These are phyloP conservation scores for Beroe forskalii DNA, from an alignment of 37 sponge, comb jelly and placozoan genomes.

Conservation along the genomic window DNA sequence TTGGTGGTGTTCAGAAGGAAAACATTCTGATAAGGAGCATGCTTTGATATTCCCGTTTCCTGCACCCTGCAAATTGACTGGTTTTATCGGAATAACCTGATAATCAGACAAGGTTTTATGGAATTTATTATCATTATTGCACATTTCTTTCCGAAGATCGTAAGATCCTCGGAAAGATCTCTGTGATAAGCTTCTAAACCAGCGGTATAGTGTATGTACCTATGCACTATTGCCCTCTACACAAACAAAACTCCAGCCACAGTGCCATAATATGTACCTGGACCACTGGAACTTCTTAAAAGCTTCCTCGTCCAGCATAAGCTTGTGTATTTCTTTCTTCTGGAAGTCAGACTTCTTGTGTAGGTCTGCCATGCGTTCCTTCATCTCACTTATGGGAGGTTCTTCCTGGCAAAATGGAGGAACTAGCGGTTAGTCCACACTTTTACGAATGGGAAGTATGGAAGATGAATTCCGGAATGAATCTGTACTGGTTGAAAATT, in stretches of 20 bases:
- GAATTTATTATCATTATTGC: too few relatives aligned
- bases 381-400: conserved; percentile 61
- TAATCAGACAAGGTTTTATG: too few relatives aligned
- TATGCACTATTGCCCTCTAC: neutral
- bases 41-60: neutral
- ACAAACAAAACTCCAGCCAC: neutral
- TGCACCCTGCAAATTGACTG: conserved; percentile 5
- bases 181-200: too few relatives aligned
- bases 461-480: too few relatives aligned
- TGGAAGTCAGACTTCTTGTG: conserved; percentile 72
- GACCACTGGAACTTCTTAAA: conserved; percentile 29
- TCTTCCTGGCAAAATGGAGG: conserved; percentile 30
- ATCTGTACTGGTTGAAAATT: neutral
- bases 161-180: too few relatives aligned
- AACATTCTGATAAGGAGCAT: conserved; percentile 16
- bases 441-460: too few relatives aligned
- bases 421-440: too few relatives aligned
- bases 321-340: conserved; percentile 68
- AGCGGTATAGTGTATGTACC: neutral
- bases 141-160: too few relatives aligned
- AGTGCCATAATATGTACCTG: neutral
- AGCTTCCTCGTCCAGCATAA: conserved; percentile 67
- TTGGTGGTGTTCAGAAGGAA: conserved; percentile 14
- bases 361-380: conserved; percentile 72
- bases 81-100: too few relatives aligned